These are phyloP conservation scores for Diarsia brunnea DNA, from an alignment of 2,888 invertebrate genomes.

Conservation along the genomic window DNA sequence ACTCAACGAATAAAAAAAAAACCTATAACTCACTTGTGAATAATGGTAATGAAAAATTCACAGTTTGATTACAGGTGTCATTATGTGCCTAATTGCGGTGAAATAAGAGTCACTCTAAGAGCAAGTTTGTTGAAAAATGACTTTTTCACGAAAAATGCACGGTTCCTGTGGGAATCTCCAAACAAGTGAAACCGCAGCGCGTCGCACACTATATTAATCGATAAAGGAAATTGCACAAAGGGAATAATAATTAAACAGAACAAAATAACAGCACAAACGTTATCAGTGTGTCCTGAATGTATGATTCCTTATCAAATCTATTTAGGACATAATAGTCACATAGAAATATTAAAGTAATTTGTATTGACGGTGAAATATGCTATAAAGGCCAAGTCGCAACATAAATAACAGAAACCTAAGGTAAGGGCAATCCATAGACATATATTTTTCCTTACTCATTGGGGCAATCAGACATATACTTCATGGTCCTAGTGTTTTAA, in stretches of 20 bases:
- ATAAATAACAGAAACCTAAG: background rate
- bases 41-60: too few relatives aligned
- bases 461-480: too few relatives aligned
- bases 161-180: background rate
- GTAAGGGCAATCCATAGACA: too few relatives aligned
- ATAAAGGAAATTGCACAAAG: constrained; percentile 8
- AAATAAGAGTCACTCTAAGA: too few relatives aligned
- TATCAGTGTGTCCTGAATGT: constrained; percentile 71
- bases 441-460: too few relatives aligned
- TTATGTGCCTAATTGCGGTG: too few relatives aligned
- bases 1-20: too few relatives aligned
- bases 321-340: constrained; percentile 40
- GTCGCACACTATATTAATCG: background rate
- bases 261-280: constrained; percentile 53
- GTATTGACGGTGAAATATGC: background rate
- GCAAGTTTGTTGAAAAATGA: too few relatives aligned
- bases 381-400: background rate
- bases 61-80: too few relatives aligned
- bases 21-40: too few relatives aligned
- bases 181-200: constrained; percentile 3
- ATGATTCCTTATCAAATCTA: constrained; percentile 50
- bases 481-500: too few relatives aligned
- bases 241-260: constrained; percentile 3
- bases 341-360: constrained; percentile 15
- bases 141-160: background rate